These are phyloP conservation scores for Marasmarcha lunaedactyla DNA, from an alignment of 2,888 invertebrate species.

Conservation along the genomic window DNA sequence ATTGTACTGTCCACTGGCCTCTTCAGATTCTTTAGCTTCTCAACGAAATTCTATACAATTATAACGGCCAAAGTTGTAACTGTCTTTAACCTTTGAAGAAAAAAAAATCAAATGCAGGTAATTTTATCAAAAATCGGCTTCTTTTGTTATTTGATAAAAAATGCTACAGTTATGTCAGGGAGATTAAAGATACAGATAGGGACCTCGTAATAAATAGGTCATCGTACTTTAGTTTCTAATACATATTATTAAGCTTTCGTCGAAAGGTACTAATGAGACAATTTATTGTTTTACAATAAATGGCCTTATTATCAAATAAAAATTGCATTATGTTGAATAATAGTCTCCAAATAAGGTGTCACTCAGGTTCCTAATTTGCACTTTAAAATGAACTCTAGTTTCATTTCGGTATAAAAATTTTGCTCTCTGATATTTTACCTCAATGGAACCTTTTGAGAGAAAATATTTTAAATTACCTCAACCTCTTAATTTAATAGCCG, in stretches of 20 bases:
- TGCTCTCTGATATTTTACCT: too few species aligned
- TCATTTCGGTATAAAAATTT: too few species aligned
- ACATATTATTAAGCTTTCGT: constrained; percentile 52
- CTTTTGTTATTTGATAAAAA: constrained; percentile 36
- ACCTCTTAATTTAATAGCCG: constrained; percentile 19
- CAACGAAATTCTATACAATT: constrained; percentile 68
- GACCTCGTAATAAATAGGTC: constrained; percentile 60
- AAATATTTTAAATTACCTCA: constrained; percentile 9
- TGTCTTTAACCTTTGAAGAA: constrained; percentile 43
- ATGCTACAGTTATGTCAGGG: constrained; percentile 47
- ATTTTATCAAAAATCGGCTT: constrained; percentile 46
- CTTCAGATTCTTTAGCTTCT: neutral
- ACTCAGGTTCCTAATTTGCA: too few species aligned
- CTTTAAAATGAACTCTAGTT: too few species aligned
- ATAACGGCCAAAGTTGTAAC: constrained; percentile 70
- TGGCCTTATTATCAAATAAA: constrained; percentile 22
- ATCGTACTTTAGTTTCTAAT: constrained; percentile 36
- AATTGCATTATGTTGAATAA: too few species aligned
- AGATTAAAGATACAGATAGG: constrained; percentile 39
- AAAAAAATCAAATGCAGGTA: constrained; percentile 58
- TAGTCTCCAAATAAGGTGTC: too few species aligned
- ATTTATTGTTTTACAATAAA: constrained; percentile 63
- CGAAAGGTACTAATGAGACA: constrained; percentile 31
- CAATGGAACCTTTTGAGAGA: too few species aligned
- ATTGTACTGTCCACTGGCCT: constrained; percentile 19